Evolutionary conservation across 2,888 invertebrate species (phyloP).

Genomic region (Luperina testacea): DNA sequence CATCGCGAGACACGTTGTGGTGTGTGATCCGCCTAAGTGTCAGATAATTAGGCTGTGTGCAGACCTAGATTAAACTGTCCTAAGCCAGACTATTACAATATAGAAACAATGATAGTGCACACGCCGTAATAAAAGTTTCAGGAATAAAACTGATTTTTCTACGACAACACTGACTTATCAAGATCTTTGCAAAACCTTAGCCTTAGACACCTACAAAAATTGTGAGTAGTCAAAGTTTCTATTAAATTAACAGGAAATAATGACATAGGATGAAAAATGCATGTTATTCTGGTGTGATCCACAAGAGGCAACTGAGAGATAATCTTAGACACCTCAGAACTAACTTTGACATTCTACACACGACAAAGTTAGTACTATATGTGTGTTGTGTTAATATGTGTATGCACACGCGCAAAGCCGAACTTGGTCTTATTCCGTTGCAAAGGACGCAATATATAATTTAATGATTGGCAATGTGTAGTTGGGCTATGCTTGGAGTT

Average conservation of each 20-base stretch:
- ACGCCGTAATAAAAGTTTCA: background rate
- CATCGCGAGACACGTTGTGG: background rate
- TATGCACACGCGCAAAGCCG: background rate
- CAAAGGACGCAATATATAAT: background rate
- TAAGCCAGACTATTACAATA: background rate
- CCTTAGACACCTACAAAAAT: too few relatives aligned
- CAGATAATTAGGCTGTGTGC: background rate
- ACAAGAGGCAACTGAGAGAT: background rate
- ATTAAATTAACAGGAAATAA: background rate
- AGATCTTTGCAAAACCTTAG: background rate
- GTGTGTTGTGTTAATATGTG: slow-evolving; percentile 20
- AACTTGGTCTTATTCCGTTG: background rate
- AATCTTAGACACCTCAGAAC: too few relatives aligned
- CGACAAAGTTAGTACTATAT: slow-evolving; percentile 15
- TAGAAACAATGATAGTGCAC: background rate
- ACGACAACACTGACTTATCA: background rate
- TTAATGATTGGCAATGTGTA: background rate
- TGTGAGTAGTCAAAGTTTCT: background rate
- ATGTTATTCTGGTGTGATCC: too few relatives aligned
- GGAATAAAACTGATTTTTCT: background rate
- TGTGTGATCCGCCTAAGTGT: background rate
- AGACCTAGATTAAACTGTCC: background rate
- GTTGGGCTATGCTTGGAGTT: too few relatives aligned
- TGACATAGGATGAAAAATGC: background rate
- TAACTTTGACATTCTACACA: background rate